phyloP scores from a whole-genome alignment of 2,113 vertebrate genomes.

The Colaptes auratus region DNA sequence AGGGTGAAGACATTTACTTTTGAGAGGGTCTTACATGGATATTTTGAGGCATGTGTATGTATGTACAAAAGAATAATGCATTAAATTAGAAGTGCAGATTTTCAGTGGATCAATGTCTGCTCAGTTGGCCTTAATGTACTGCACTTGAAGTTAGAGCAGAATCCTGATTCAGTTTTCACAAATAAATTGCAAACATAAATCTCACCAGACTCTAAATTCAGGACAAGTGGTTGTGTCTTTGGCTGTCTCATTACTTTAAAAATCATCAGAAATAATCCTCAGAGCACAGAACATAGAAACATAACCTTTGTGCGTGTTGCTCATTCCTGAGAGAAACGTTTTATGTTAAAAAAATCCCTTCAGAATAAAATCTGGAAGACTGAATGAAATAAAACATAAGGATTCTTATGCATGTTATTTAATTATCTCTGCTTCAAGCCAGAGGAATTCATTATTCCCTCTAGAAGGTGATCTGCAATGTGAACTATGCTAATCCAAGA shows the following conservation, averaged over 20 bases:
- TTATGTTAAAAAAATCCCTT: not conserved
- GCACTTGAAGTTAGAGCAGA: not conserved
- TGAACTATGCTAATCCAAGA: not conserved
- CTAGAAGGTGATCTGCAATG: not conserved
- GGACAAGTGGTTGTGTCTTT: not conserved
- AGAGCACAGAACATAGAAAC: not conserved
- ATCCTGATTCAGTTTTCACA: not conserved
- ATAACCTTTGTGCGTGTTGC: not conserved
- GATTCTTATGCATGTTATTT: not conserved
- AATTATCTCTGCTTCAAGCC: not conserved
- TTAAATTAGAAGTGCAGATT: not conserved
- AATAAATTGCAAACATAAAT: not conserved
- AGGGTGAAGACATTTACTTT: not conserved
- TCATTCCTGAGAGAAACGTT: not conserved
- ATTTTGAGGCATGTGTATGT: not conserved
- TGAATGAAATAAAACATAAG: not conserved
- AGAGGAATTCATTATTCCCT: not conserved
- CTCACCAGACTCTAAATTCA: not conserved
- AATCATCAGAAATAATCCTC: not conserved
- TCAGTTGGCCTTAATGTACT: not conserved
- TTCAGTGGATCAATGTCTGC: not conserved
- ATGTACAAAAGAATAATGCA: not conserved
- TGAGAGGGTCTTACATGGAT: not conserved
- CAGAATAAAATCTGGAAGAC: not conserved
- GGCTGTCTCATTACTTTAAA: not conserved